phyloP scores from a whole-genome alignment of 2,888 invertebrate species.

The Margaritifera margaritifera region DNA sequence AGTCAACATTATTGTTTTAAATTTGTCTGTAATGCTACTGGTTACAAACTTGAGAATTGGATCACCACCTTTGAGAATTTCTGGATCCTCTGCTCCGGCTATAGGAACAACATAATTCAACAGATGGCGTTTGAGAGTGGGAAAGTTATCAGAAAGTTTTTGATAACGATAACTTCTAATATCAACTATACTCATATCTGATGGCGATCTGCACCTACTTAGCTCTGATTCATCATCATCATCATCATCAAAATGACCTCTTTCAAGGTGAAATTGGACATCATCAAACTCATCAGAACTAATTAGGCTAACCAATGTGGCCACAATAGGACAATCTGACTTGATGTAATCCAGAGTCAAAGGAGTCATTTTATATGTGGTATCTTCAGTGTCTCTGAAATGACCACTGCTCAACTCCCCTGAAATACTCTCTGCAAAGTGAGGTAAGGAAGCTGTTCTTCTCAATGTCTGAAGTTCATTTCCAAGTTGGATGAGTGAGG shows the following conservation, averaged over 20 bases:
- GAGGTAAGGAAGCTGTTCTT: conserved; percentile 24
- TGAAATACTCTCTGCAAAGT: conserved; percentile 3
- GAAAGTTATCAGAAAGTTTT: conserved; percentile 60
- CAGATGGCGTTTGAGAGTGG: conserved; percentile 61
- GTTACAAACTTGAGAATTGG: conserved; percentile 64
- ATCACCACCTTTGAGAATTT: conserved; percentile 56
- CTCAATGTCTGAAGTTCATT: conserved; percentile 6
- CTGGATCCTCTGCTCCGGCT: conserved; percentile 60
- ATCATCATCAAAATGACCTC: conserved; percentile 50
- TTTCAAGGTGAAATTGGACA: conserved; percentile 46
- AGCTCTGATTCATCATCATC: conserved; percentile 18
- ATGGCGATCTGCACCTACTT: conserved; percentile 39
- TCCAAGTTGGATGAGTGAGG: conserved; percentile 17
- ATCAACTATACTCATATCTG: conserved; percentile 64
- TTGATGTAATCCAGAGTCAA: conserved; percentile 66
- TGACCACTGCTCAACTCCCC: conserved; percentile 11
- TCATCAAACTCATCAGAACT: conserved; percentile 65
- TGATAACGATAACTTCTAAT: conserved; percentile 67
- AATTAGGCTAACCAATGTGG: conserved; percentile 65
- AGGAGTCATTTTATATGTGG: conserved; percentile 56
- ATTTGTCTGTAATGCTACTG: conserved; percentile 55
- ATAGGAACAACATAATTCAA: conserved; percentile 61
- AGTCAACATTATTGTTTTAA: conserved; percentile 62
- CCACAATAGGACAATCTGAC: conserved; percentile 61
- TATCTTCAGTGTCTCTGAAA: conserved; percentile 15